Conservation (phyloP, 2,888 invertebrate species). For the Napeogenes sylphis region DNA sequence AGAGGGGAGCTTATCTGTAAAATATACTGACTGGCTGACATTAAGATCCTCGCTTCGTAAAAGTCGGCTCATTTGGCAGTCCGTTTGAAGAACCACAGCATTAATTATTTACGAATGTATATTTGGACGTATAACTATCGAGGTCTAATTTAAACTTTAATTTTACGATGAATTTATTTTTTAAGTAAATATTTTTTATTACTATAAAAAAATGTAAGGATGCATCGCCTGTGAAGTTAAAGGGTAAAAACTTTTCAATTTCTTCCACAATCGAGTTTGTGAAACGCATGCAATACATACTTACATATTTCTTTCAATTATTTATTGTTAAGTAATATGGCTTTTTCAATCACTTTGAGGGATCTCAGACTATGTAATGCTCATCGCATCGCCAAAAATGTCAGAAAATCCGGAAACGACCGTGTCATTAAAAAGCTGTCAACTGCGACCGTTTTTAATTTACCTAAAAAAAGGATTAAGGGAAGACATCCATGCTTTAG, state of each 20-base stretch:
- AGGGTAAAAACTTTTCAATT: constrained; percentile 66
- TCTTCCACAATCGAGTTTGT: constrained; percentile 39
- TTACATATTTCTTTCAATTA: background rate
- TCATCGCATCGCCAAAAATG: constrained; percentile 10
- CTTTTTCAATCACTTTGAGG: constrained; percentile 1
- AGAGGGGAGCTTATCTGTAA: constrained; percentile 66
- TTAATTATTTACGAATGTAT: constrained; percentile 47
- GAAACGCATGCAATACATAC: constrained; percentile 27
- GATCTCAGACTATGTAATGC: constrained; percentile 19
- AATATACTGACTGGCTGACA: constrained; percentile 73
- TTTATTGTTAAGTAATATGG: background rate
- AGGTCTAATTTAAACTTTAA: constrained; percentile 10
- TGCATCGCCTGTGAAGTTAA: constrained; percentile 63
- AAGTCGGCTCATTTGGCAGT: constrained; percentile 68
- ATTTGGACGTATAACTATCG: constrained; percentile 34
- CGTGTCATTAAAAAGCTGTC: constrained; percentile 28
- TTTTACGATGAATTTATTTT: background rate
- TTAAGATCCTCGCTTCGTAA: constrained; percentile 66
- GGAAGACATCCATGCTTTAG: constrained; percentile 16
- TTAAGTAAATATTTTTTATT: background rate
- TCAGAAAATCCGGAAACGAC: constrained; percentile 24
- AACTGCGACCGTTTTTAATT: constrained; percentile 27
- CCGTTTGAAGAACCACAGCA: constrained; percentile 60
- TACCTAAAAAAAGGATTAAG: constrained; percentile 20
- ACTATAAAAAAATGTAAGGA: constrained; percentile 37